phyloP scores from a whole-genome alignment of 2,888 invertebrate species.

The Tenthredo distinguenda region DNA sequence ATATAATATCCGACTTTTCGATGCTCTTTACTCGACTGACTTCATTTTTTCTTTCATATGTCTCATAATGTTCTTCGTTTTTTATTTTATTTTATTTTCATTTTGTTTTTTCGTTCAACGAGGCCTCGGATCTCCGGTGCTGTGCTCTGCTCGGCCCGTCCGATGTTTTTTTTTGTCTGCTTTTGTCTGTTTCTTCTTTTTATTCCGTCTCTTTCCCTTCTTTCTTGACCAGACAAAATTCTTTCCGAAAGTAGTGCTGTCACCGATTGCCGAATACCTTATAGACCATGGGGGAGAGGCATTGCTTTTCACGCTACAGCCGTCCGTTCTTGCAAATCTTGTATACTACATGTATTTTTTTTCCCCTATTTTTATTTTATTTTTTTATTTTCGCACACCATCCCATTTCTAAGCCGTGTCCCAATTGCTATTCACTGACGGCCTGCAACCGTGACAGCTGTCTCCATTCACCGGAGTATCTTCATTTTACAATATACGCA shows the following conservation, averaged over 20 bases:
- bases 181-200: not conserved
- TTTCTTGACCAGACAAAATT: not conserved
- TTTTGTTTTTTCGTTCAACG: not conserved
- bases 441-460: slow-evolving; percentile 12
- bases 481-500: slow-evolving; percentile 10
- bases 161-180: not conserved
- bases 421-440: slow-evolving; percentile 26
- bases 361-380: not conserved
- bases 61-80: not conserved
- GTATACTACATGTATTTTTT: not conserved
- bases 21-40: not conserved
- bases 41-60: not conserved
- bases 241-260: not conserved
- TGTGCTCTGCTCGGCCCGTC: not conserved
- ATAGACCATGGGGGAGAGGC: not conserved
- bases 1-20: not conserved
- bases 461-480: slow-evolving; percentile 17
- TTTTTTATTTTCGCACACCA: not conserved
- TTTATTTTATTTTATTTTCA: not conserved
- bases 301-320: not conserved
- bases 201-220: not conserved
- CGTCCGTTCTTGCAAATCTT: not conserved
- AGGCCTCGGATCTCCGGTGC: not conserved
- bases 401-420: slow-evolving; percentile 1
- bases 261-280: not conserved